phyloP scores from a whole-genome alignment of 2,113 vertebrate genomes.

The Ceuthmochares aereus region DNA sequence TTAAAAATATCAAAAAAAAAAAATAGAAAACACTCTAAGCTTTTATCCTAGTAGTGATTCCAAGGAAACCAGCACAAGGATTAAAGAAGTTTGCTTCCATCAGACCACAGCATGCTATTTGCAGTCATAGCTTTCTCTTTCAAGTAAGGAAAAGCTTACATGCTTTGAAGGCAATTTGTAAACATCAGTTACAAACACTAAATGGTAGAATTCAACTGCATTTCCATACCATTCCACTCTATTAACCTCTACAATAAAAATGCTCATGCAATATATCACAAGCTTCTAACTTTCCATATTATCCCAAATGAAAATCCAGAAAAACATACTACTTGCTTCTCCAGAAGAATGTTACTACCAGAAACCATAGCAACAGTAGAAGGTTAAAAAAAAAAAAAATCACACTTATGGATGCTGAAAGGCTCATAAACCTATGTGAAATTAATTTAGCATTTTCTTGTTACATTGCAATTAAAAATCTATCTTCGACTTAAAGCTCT shows the following conservation, averaged over 20 bases:
- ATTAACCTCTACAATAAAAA: not conserved
- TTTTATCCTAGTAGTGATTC: not conserved
- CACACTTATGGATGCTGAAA: not conserved
- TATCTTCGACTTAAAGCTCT: not conserved
- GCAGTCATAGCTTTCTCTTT: not conserved
- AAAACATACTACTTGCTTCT: not conserved
- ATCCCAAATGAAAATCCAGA: not conserved
- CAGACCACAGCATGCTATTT: not conserved
- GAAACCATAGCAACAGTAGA: not conserved
- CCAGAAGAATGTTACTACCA: not conserved
- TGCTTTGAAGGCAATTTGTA: not conserved
- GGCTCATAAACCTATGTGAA: not conserved
- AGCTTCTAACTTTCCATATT: not conserved
- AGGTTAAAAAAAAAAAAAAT: not conserved
- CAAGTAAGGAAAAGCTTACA: not conserved
- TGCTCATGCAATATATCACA: not conserved
- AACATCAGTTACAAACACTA: not conserved
- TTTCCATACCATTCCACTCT: not conserved
- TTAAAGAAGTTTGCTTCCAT: not conserved
- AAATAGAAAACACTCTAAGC: not conserved
- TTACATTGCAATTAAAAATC: not conserved
- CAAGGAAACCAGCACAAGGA: not conserved
- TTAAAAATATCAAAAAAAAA: not conserved
- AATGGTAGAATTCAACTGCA: not conserved
- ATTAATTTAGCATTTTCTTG: not conserved